Conservation (phyloP, 2,888 invertebrate genomes). For the Scaptodrosophila latifasciaeformis region DNA sequence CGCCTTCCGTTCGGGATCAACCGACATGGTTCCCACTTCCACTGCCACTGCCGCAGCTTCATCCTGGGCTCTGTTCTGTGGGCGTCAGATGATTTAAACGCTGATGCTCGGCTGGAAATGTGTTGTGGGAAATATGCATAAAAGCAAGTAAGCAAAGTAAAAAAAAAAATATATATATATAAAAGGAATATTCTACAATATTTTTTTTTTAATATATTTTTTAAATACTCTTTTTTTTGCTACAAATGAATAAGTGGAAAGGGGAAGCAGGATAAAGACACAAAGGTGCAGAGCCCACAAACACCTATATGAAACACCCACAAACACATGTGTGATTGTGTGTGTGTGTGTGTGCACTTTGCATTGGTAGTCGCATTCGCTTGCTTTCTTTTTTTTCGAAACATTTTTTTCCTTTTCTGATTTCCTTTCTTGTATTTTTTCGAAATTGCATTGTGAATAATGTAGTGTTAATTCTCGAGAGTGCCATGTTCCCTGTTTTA, state of each 20-base stretch:
- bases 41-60: slow-evolving; percentile 8
- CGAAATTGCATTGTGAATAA: slow-evolving; percentile 70
- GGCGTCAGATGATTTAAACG: slow-evolving; percentile 52
- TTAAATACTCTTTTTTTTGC: not conserved
- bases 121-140: slow-evolving; percentile 67
- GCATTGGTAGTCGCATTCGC: not conserved
- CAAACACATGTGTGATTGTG: not conserved
- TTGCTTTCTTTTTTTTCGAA: not conserved
- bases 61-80: slow-evolving; percentile 7
- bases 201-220: slow-evolving; percentile 65
- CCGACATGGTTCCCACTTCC: too few relatives aligned
- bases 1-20: not conserved
- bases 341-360: not conserved
- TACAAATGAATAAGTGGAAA: slow-evolving; percentile 11
- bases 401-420: slow-evolving; percentile 6
- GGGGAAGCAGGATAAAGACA: not conserved
- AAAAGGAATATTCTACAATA: slow-evolving; percentile 41
- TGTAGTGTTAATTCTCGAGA: slow-evolving; percentile 71
- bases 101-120: slow-evolving; percentile 58
- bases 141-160: slow-evolving; percentile 48
- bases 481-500: slow-evolving; percentile 69
- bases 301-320: slow-evolving; percentile 2
- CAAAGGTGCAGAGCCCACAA: not conserved
- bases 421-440: slow-evolving; percentile 38
- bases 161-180: slow-evolving; percentile 18